Evolutionary conservation across 2,888 invertebrate species (phyloP).

Genomic region (Amphipoea lucens): DNA sequence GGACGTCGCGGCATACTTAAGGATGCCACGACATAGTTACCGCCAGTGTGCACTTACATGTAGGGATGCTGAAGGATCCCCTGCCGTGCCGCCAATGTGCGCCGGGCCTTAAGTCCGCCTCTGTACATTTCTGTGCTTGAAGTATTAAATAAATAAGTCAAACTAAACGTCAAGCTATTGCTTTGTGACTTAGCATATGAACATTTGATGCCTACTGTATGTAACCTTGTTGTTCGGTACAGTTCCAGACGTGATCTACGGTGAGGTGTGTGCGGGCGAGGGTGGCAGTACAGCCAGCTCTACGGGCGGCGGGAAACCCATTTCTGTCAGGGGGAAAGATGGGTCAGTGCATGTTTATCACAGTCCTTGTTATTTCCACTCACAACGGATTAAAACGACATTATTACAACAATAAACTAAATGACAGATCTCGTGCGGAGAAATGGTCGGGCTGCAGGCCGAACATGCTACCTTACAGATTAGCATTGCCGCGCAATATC

Average conservation of each 20-base stretch:
- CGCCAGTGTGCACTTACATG: too few relatives aligned
- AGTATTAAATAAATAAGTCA: too few relatives aligned
- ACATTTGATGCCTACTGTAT: too few relatives aligned
- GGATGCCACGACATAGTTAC: too few relatives aligned
- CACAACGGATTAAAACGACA: neutral
- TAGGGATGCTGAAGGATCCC: too few relatives aligned
- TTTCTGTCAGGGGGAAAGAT: conserved; percentile 83
- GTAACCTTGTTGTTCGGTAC: neutral
- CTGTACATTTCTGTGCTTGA: too few relatives aligned
- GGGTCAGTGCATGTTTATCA: conserved; percentile 69
- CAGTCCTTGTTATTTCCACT: neutral
- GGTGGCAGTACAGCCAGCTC: conserved; percentile 19
- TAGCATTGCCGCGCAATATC: neutral
- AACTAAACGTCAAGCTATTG: too few relatives aligned
- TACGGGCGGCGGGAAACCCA: conserved; percentile 56
- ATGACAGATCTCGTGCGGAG: neutral
- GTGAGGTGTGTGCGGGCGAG: conserved; percentile 73
- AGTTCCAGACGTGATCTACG: conserved; percentile 91
- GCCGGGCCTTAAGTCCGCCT: too few relatives aligned
- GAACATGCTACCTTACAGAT: neutral
- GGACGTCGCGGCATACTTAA: too few relatives aligned
- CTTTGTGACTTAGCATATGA: too few relatives aligned
- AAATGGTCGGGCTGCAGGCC: neutral
- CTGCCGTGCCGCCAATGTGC: too few relatives aligned
- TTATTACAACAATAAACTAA: neutral